Evolutionary conservation across 2,113 vertebrate genomes (phyloP).

Genomic region (Passer montanus): DNA sequence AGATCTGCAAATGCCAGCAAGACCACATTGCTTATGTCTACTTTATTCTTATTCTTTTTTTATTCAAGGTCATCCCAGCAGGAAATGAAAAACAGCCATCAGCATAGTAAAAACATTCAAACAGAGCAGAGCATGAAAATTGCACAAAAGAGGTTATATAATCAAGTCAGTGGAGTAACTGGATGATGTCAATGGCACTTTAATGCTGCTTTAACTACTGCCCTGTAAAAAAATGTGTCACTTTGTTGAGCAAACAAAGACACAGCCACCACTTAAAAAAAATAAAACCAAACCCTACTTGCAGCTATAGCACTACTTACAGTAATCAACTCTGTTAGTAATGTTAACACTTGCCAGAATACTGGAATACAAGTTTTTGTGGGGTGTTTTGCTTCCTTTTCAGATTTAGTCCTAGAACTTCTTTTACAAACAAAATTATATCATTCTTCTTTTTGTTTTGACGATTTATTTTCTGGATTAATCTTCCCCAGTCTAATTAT

Average conservation of each 20-base stretch:
- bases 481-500: background rate
- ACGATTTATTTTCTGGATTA: background rate
- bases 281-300: background rate
- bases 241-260: slow-evolving; percentile 57
- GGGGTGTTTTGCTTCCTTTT: background rate
- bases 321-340: background rate
- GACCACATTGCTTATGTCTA: slow-evolving; percentile 61
- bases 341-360: background rate
- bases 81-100: slow-evolving; percentile 74
- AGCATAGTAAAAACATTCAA: slow-evolving; percentile 69
- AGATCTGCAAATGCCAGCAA: slow-evolving; percentile 69
- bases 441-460: background rate
- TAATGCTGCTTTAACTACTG: slow-evolving; percentile 54
- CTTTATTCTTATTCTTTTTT: slow-evolving; percentile 71
- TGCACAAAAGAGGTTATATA: slow-evolving; percentile 67
- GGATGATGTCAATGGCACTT: slow-evolving; percentile 64
- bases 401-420: background rate
- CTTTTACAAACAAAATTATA: background rate
- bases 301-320: background rate
- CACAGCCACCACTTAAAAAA: slow-evolving; percentile 18
- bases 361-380: background rate
- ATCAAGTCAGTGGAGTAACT: slow-evolving; percentile 62
- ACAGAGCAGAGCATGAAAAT: slow-evolving; percentile 72
- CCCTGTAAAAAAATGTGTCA: slow-evolving; percentile 62
- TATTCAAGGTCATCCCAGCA: slow-evolving; percentile 71